Conservation (phyloP, 1,140 invertebrate genomes). For the Branchinecta lynchi region DNA sequence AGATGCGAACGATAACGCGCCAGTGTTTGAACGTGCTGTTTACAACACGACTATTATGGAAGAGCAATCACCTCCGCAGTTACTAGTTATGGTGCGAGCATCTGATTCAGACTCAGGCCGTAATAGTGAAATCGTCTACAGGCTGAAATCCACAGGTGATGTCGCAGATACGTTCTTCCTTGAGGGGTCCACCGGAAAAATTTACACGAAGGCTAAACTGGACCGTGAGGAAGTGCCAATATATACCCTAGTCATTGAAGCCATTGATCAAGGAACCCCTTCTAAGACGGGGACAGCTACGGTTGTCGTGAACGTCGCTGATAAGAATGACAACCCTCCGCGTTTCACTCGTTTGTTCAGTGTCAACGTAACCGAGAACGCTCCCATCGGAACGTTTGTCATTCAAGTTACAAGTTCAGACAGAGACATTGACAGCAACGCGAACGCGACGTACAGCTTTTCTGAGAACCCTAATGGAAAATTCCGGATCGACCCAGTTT, state of each 20-base stretch:
- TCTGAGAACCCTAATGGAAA: slow-evolving; percentile 72
- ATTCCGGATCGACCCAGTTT: slow-evolving; percentile 70
- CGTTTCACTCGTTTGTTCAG: slow-evolving; percentile 80
- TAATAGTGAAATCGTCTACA: slow-evolving; percentile 69
- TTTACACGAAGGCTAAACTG: slow-evolving; percentile 61
- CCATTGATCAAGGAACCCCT: slow-evolving; percentile 68
- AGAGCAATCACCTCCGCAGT: slow-evolving; percentile 61
- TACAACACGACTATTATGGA: slow-evolving; percentile 73
- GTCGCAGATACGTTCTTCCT: slow-evolving; percentile 53
- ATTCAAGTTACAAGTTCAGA: slow-evolving; percentile 81
- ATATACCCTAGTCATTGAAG: slow-evolving; percentile 70
- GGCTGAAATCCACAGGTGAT: slow-evolving; percentile 39
- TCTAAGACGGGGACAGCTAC: slow-evolving; percentile 59
- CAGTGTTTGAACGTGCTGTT: slow-evolving; percentile 55
- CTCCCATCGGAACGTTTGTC: slow-evolving; percentile 77
- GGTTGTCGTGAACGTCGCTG: slow-evolving; percentile 62
- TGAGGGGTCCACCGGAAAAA: slow-evolving; percentile 60
- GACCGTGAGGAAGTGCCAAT: slow-evolving; percentile 71
- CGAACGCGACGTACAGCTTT: slow-evolving; percentile 73
- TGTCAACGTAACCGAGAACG: slow-evolving; percentile 89
- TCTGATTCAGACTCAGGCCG: slow-evolving; percentile 69
- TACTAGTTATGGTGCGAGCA: slow-evolving; percentile 59
- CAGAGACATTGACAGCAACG: slow-evolving; percentile 66
- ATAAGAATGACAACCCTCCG: slow-evolving; percentile 91
- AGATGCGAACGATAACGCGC: slow-evolving; percentile 80